Evolutionary conservation across 92 coral and sea anemone genomes (phyloP).

Genomic region (Virgularia gustaviana): DNA sequence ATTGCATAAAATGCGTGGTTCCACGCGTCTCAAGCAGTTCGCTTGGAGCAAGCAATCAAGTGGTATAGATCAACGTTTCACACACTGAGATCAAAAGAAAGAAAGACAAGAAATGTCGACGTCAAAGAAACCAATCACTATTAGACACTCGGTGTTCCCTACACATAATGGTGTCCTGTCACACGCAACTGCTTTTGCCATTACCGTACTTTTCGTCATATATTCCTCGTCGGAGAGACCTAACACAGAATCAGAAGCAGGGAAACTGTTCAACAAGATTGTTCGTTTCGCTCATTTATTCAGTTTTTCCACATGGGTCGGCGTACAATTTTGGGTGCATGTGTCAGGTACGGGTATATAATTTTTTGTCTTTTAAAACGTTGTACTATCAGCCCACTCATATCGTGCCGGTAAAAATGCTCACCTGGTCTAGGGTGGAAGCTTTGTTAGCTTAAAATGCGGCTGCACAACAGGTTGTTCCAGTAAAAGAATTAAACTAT

Average conservation of each 20-base stretch:
- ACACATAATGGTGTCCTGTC: constrained; percentile 32
- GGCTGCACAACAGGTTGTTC: no score
- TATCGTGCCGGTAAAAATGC: no score
- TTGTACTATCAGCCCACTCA: no score
- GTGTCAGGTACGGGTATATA: constrained; percentile 18
- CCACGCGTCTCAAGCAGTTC: no score
- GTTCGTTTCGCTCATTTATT: constrained; percentile 17
- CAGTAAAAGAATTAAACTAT: no score
- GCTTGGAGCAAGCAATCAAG: no score
- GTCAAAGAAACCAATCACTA: constrained; percentile 1
- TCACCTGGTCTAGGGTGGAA: no score
- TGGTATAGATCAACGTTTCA: not conserved
- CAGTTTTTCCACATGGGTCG: constrained; percentile 31
- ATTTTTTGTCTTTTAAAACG: no score
- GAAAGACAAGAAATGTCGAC: not conserved
- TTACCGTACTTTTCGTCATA: constrained; percentile 24
- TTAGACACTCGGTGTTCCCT: constrained; percentile 13
- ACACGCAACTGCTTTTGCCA: constrained; percentile 28
- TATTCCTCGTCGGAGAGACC: constrained; percentile 13
- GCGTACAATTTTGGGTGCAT: constrained; percentile 33
- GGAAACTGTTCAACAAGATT: not conserved
- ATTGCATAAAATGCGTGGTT: no score
- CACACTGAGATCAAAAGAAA: not conserved
- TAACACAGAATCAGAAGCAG: not conserved
- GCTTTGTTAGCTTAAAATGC: no score